A percentile compares a stretch with the other conserved stretches of the same genome.
These are phyloP conservation scores for Ochotona curzoniae DNA, from an alignment of 2,113 vertebrate genomes.

Conservation along the genomic window DNA sequence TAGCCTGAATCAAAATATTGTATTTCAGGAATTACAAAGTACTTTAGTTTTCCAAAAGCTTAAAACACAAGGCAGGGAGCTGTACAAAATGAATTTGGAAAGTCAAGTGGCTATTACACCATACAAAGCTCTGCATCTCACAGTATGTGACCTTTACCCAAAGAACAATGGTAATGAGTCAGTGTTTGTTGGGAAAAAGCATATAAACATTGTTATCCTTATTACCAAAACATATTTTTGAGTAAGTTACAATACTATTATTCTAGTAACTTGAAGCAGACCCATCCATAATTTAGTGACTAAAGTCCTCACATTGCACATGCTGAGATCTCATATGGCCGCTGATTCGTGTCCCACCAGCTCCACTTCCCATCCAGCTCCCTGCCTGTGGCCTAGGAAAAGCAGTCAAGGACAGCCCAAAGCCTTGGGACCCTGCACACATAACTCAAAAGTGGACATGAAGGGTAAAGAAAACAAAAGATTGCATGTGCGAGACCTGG, in stretches of 20 bases:
- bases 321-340: too few relatives aligned
- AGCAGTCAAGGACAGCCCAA: too few relatives aligned
- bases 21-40: neutral
- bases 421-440: too few relatives aligned
- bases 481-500: too few relatives aligned
- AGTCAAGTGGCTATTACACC: neutral
- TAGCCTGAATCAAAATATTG: neutral
- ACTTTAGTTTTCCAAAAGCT: neutral
- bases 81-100: conserved; percentile 8
- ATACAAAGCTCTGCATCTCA: neutral
- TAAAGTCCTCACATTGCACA: too few relatives aligned
- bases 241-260: neutral
- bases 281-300: neutral
- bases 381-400: too few relatives aligned
- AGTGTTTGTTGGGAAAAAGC: neutral
- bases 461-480: too few relatives aligned
- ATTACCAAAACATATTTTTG: neutral
- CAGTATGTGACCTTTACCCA: neutral
- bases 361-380: too few relatives aligned
- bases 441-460: too few relatives aligned
- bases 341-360: too few relatives aligned
- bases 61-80: neutral
- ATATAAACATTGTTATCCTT: neutral
- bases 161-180: neutral
- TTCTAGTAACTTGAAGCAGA: neutral